A percentile compares a stretch with the other conserved stretches of the same genome.
These are phyloP conservation scores for Podarcis siculus DNA, from an alignment of 2,797 vertebrate species.

Conservation along the genomic window DNA sequence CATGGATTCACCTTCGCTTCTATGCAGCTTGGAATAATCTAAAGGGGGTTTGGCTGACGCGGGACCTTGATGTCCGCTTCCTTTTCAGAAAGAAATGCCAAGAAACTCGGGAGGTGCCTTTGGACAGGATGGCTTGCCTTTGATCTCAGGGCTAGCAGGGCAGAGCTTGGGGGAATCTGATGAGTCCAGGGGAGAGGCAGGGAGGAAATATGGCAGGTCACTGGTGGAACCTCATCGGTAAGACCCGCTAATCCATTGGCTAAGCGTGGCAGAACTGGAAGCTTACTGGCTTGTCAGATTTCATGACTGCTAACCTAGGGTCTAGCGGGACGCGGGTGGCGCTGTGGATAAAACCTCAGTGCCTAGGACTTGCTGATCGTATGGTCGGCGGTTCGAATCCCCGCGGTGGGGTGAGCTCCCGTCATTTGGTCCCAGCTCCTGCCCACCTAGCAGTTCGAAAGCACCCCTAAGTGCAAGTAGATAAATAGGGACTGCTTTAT, in stretches of 20 bases:
- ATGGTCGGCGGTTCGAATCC: too few relatives aligned
- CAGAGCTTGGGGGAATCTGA: not conserved
- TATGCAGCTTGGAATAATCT: rapidly evolving
- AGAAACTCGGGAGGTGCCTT: not conserved
- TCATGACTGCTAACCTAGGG: not conserved
- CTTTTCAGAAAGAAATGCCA: conserved; percentile 10
- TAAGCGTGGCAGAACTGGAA: too few relatives aligned
- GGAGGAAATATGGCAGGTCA: not conserved
- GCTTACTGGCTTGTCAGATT: not conserved
- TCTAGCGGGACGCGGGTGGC: too few relatives aligned
- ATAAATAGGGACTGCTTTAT: too few relatives aligned
- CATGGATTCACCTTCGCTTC: not conserved
- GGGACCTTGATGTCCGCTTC: not conserved
- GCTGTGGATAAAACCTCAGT: too few relatives aligned
- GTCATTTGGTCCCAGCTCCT: too few relatives aligned
- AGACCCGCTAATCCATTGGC: not conserved
- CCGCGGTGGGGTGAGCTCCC: too few relatives aligned
- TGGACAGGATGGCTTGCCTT: not conserved
- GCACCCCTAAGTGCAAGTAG: too few relatives aligned
- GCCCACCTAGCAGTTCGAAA: too few relatives aligned
- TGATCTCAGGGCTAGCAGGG: not conserved
- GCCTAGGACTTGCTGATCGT: too few relatives aligned
- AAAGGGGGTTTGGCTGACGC: not conserved
- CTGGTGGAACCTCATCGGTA: not conserved
- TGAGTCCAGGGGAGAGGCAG: not conserved